Conservation (phyloP, 2,113 vertebrate species). For the Brachyistius frenatus region DNA sequence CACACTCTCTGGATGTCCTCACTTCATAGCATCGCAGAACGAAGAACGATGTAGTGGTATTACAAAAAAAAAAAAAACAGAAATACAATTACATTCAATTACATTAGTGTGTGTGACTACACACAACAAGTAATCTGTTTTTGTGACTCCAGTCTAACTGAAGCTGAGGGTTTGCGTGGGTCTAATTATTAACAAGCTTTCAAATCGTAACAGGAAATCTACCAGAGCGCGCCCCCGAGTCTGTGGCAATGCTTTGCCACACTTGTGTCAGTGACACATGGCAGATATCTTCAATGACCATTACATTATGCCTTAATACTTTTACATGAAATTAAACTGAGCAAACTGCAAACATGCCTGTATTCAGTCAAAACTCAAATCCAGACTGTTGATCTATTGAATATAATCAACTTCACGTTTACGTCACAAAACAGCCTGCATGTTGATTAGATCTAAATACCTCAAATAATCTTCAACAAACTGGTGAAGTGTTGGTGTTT, state of each 20-base stretch:
- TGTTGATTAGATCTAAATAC: background rate
- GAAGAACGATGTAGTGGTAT: background rate
- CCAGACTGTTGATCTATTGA: background rate
- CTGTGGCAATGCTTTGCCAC: background rate
- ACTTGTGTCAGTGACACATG: background rate
- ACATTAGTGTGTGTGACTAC: background rate
- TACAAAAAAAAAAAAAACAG: background rate
- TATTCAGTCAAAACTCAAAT: background rate
- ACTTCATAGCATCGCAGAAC: conserved; percentile 18
- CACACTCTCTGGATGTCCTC: background rate
- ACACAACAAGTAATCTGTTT: background rate
- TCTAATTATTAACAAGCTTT: conserved; percentile 79
- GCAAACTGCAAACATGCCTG: too few species aligned
- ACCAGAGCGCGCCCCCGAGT: conserved; percentile 2
- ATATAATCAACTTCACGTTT: background rate
- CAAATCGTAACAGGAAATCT: conserved; percentile 66
- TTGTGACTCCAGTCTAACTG: conserved; percentile 21
- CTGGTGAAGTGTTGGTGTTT: background rate
- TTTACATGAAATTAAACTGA: background rate
- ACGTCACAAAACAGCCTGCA: background rate
- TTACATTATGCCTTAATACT: background rate
- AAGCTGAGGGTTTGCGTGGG: conserved; percentile 18
- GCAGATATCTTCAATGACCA: too few species aligned
- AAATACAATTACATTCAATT: background rate
- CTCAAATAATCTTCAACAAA: too few species aligned